phyloP scores from a whole-genome alignment of 92 coral and sea anemone genomes.

The Diadumene lineata region DNA sequence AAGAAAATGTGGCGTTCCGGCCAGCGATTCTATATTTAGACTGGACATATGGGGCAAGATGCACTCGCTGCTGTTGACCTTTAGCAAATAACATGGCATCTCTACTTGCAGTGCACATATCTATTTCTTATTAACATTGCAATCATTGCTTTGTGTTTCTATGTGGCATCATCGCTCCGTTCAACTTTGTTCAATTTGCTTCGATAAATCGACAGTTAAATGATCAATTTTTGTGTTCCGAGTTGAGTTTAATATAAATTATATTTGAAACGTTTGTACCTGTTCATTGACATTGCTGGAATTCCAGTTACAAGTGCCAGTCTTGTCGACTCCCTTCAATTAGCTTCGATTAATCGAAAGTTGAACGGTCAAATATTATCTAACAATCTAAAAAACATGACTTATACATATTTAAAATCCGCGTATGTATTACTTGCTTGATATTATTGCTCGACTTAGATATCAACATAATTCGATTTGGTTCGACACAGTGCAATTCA shows the following conservation, averaged over 20 bases:
- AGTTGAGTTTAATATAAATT: too few relatives aligned
- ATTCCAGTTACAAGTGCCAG: too few relatives aligned
- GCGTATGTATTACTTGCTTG: too few relatives aligned
- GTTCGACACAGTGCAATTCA: not conserved
- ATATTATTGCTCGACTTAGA: not conserved
- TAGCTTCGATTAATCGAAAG: not conserved
- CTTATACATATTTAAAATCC: too few relatives aligned
- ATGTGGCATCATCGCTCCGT: not conserved
- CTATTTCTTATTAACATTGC: slow-evolving; percentile 11
- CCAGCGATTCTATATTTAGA: slow-evolving; percentile 18
- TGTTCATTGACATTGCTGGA: too few relatives aligned
- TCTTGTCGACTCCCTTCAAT: not conserved
- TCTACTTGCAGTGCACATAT: not conserved
- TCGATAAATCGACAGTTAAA: not conserved
- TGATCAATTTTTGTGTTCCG: not conserved
- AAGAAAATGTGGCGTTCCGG: too few relatives aligned
- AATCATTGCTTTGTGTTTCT: not conserved
- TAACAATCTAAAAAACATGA: too few relatives aligned
- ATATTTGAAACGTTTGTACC: too few relatives aligned
- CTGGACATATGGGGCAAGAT: not conserved
- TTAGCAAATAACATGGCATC: slow-evolving; percentile 1
- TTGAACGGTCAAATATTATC: too few relatives aligned
- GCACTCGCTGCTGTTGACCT: slow-evolving; percentile 12
- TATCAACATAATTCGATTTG: not conserved
- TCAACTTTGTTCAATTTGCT: not conserved